A percentile compares a stretch with the other conserved stretches of the same genome.
These are phyloP conservation scores for Metacarcinus magister DNA, from an alignment of 2,888 invertebrate genomes.

Conservation along the genomic window DNA sequence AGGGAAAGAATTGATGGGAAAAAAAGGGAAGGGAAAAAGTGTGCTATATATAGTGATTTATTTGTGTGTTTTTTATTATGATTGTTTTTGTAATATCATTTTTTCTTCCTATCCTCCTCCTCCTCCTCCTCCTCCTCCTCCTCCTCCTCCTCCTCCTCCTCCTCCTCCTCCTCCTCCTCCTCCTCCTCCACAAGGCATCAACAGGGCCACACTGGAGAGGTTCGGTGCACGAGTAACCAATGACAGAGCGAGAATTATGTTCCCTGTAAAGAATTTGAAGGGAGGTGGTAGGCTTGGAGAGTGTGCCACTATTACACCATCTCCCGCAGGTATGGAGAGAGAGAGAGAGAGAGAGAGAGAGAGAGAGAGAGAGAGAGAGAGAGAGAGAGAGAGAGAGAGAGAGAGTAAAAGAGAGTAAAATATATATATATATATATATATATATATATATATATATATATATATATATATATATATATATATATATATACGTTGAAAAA, in stretches of 20 bases:
- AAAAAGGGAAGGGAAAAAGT: too few relatives aligned
- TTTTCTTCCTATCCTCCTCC: neutral
- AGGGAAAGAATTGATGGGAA: too few relatives aligned
- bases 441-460: too few relatives aligned
- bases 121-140: too few relatives aligned
- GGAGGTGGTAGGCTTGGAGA: slow-evolving; percentile 69
- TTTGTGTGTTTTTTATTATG: too few relatives aligned
- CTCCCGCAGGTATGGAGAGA: slow-evolving; percentile 60
- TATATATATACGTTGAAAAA: too few relatives aligned
- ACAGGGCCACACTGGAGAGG: slow-evolving; percentile 33
- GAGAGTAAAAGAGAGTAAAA: neutral
- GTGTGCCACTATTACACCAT: slow-evolving; percentile 63
- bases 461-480: too few relatives aligned
- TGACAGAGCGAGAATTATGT: slow-evolving; percentile 54
- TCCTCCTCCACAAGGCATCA: slow-evolving; percentile 33
- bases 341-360: neutral
- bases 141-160: neutral
- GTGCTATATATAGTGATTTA: too few relatives aligned
- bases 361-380: neutral
- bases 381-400: neutral
- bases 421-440: too few relatives aligned
- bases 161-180: neutral
- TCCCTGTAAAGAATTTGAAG: slow-evolving; percentile 14
- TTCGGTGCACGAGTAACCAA: slow-evolving; percentile 64
- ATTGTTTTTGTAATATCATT: neutral